phyloP scores from a whole-genome alignment of 2,888 invertebrate genomes.

The Melinopterus prodromus region DNA sequence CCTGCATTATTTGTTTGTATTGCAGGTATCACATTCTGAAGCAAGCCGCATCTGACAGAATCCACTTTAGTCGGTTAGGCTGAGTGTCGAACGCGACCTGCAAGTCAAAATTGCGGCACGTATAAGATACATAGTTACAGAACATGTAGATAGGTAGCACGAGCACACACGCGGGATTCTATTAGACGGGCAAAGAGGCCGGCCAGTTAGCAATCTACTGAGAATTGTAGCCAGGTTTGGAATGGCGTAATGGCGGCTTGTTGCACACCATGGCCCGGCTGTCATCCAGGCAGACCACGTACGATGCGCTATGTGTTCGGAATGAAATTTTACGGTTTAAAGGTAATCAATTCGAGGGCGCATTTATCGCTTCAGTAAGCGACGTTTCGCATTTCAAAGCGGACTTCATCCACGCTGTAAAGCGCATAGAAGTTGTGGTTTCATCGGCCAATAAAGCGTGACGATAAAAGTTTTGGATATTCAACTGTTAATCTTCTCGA shows the following conservation, averaged over 20 bases:
- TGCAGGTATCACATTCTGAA: too few species aligned
- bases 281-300: not conserved
- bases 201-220: too few species aligned
- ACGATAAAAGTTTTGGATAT: not conserved
- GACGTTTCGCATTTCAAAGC: conserved; percentile 4
- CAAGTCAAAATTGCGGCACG: too few species aligned
- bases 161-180: too few species aligned
- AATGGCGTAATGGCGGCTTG: not conserved
- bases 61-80: too few species aligned
- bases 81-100: too few species aligned
- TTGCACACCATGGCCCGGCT: not conserved
- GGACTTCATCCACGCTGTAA: not conserved
- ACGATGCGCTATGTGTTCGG: not conserved
- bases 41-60: too few species aligned
- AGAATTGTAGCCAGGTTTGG: too few species aligned
- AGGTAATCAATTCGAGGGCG: conserved; percentile 4
- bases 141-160: too few species aligned
- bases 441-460: not conserved
- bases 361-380: not conserved
- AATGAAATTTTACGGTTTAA: not conserved
- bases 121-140: too few species aligned
- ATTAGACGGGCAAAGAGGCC: too few species aligned
- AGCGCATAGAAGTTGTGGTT: not conserved
- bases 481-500: not conserved
- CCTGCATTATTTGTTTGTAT: too few species aligned